Conservation (phyloP, 2,797 vertebrate genomes). For the Lepus townsendii region DNA sequence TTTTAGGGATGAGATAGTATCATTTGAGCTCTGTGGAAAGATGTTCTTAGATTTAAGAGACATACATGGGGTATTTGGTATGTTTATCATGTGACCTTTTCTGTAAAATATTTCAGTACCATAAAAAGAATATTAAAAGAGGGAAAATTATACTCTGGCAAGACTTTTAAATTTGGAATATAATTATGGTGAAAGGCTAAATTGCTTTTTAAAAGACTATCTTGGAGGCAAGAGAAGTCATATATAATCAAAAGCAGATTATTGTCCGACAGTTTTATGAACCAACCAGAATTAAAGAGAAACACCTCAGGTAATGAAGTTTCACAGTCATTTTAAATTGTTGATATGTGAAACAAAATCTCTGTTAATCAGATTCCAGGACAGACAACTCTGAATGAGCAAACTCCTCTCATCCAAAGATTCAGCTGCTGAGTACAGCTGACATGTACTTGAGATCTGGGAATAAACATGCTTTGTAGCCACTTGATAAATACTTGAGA, state of each 20-base stretch:
- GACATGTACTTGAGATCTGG: background rate
- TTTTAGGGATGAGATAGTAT: background rate
- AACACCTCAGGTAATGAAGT: constrained; percentile 34
- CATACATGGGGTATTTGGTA: background rate
- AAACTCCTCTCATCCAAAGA: background rate
- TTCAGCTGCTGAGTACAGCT: background rate
- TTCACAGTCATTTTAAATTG: constrained; percentile 47
- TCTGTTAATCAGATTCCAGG: background rate
- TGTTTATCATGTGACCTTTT: background rate
- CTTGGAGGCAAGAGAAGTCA: constrained; percentile 54
- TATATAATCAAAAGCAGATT: constrained; percentile 66
- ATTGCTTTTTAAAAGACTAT: constrained; percentile 68
- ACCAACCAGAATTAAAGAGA: constrained; percentile 48
- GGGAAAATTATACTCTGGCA: constrained; percentile 57
- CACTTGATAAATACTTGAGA: background rate
- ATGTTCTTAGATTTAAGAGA: constrained; percentile 32
- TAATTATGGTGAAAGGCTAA: constrained; percentile 72
- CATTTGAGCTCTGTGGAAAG: background rate
- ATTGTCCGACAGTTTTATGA: constrained; percentile 68
- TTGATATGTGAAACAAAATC: constrained; percentile 47
- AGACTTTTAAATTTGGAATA: constrained; percentile 64
- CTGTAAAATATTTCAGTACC: constrained; percentile 50
- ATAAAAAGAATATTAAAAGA: constrained; percentile 46
- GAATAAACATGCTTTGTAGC: background rate
- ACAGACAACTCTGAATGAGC: constrained; percentile 1